Evolutionary conservation across 2,797 vertebrate genomes (phyloP).

Genomic region (Poeciliopsis presidionis): DNA sequence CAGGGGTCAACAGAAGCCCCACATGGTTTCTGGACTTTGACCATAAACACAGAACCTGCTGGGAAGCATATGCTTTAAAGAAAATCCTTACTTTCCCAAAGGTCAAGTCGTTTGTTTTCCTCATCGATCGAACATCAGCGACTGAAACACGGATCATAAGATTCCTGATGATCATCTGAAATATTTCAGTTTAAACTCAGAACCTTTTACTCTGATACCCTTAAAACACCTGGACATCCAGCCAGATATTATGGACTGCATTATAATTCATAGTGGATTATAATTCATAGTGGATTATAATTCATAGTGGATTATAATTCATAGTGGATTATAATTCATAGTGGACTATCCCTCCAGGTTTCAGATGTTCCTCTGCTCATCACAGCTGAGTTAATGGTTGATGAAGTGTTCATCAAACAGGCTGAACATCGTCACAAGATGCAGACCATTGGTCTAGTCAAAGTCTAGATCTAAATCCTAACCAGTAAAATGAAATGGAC

Average conservation of each 20-base stretch:
- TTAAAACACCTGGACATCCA: not conserved
- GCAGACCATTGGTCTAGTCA: too few relatives aligned
- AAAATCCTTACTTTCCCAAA: not conserved
- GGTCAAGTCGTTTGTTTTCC: not conserved
- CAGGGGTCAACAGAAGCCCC: not conserved
- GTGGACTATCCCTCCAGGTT: too few relatives aligned
- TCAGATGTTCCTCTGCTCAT: too few relatives aligned
- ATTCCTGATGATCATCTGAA: not conserved
- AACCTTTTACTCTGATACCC: not conserved
- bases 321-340: too few relatives aligned
- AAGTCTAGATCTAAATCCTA: too few relatives aligned
- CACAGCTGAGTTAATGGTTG: not conserved
- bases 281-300: too few relatives aligned
- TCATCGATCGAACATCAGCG: not conserved
- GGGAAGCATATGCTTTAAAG: not conserved
- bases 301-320: too few relatives aligned
- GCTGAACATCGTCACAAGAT: too few relatives aligned
- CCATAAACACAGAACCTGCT: not conserved
- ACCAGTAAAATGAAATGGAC: too few relatives aligned
- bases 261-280: too few relatives aligned
- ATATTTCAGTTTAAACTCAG: not conserved
- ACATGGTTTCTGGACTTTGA: not conserved
- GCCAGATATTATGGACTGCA: too few relatives aligned
- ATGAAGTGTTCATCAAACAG: too few relatives aligned
- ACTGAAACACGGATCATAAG: not conserved